These are phyloP conservation scores for Ispidina lecontei DNA, from an alignment of 2,797 vertebrate species.

Conservation along the genomic window DNA sequence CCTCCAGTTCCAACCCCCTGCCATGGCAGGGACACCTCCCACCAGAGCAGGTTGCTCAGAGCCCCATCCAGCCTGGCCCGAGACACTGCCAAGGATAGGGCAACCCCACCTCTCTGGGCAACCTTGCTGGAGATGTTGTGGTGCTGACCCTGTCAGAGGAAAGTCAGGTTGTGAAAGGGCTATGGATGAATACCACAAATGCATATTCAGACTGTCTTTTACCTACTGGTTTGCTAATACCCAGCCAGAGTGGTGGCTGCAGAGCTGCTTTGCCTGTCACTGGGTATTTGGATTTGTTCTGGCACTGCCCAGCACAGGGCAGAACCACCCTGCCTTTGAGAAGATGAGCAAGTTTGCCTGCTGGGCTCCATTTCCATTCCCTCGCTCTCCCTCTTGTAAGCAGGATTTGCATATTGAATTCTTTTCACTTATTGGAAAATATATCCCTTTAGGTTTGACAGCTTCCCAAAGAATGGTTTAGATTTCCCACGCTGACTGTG, in stretches of 20 bases:
- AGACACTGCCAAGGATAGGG: too few relatives aligned
- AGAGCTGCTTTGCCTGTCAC: neutral
- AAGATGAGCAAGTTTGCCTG: slow-evolving; percentile 61
- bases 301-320: slow-evolving; percentile 41
- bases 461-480: slow-evolving; percentile 81
- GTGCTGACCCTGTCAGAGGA: neutral
- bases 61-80: too few relatives aligned
- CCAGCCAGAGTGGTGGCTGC: neutral
- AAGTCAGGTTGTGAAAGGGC: neutral
- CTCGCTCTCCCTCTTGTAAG: slow-evolving; percentile 62
- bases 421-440: slow-evolving; percentile 75
- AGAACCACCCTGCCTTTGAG: neutral
- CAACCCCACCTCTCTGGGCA: too few relatives aligned
- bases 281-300: slow-evolving; percentile 54
- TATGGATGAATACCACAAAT: neutral
- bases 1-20: too few relatives aligned
- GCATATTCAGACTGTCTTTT: neutral
- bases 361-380: slow-evolving; percentile 70
- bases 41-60: too few relatives aligned
- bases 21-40: too few relatives aligned
- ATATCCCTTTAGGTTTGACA: slow-evolving; percentile 79
- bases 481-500: slow-evolving; percentile 81
- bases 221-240: neutral
- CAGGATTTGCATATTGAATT: slow-evolving; percentile 76
- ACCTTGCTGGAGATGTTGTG: neutral